phyloP scores from a whole-genome alignment of 2,113 vertebrate species.

The Anseranas semipalmata region DNA sequence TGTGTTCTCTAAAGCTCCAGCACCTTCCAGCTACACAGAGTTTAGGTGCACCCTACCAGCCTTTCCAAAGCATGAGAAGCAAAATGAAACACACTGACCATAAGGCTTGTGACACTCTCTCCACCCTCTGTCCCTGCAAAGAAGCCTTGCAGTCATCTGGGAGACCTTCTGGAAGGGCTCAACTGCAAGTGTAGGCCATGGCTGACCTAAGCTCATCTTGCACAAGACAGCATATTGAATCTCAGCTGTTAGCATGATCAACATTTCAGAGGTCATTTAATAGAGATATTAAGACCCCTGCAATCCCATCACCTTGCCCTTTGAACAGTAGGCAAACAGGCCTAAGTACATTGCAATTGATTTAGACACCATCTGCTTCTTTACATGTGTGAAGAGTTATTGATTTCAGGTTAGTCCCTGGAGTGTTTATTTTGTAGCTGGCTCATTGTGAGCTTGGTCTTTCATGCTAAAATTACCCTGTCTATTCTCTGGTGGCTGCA shows the following conservation, averaged over 20 bases:
- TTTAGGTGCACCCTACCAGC: background rate
- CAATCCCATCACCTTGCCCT: background rate
- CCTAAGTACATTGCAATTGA: background rate
- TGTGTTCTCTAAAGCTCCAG: background rate
- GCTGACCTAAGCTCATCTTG: background rate
- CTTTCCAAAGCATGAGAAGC: background rate
- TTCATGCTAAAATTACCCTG: background rate
- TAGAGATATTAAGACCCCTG: background rate
- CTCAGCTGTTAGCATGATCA: background rate
- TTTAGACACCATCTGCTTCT: background rate
- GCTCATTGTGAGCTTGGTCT: background rate
- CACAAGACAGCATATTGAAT: background rate
- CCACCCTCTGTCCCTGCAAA: background rate
- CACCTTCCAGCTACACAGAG: background rate
- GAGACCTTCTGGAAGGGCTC: background rate
- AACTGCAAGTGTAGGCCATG: accelerated
- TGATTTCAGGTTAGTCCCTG: background rate
- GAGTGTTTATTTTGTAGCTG: background rate
- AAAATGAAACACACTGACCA: background rate
- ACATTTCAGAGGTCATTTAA: background rate
- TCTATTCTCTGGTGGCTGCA: background rate
- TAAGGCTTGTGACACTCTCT: background rate
- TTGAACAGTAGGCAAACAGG: background rate
- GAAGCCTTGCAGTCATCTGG: background rate
- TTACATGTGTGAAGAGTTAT: background rate